A percentile compares a stretch with the other conserved stretches of the same genome.
Evolutionary conservation across 2,797 vertebrate species (phyloP).

Genomic region (Acestrorhynchus altus): DNA sequence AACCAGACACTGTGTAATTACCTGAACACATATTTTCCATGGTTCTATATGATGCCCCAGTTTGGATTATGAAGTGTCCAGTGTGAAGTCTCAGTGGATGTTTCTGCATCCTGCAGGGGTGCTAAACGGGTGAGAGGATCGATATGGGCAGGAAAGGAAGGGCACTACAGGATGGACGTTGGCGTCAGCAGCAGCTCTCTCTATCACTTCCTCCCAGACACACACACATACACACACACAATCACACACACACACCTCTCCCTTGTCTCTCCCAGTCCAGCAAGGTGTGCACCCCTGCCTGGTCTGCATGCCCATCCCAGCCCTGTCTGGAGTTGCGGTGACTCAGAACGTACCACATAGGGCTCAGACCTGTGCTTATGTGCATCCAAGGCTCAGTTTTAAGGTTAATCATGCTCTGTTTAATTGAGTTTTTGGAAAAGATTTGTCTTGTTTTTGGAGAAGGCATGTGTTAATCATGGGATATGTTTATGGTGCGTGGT

Average conservation of each 20-base stretch:
- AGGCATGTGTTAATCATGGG: slow-evolving; percentile 4
- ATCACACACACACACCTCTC: slow-evolving; percentile 9
- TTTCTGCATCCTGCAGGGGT: neutral
- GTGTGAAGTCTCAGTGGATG: neutral
- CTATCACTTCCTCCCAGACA: slow-evolving; percentile 20
- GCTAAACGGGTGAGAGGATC: neutral
- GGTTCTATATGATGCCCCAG: no score
- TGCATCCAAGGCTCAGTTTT: slow-evolving; percentile 57
- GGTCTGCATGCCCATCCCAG: slow-evolving; percentile 5
- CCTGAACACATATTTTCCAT: no score
- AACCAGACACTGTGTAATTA: no score
- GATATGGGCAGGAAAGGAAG: slow-evolving; percentile 29
- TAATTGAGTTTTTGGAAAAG: slow-evolving; percentile 17
- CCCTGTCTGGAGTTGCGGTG: slow-evolving; percentile 63
- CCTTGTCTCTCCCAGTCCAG: slow-evolving; percentile 1
- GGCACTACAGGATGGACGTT: slow-evolving; percentile 57
- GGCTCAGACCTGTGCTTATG: slow-evolving; percentile 16
- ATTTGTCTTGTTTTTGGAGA: neutral
- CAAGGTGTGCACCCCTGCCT: neutral
- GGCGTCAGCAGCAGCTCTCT: slow-evolving; percentile 31
- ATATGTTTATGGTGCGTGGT: neutral
- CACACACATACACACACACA: slow-evolving; percentile 2
- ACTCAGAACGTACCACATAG: slow-evolving; percentile 60
- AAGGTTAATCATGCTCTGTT: slow-evolving; percentile 56
- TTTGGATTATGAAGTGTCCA: neutral